Evolutionary conservation across 1,140 invertebrate genomes (phyloP).

Genomic region (Brachionus manjavacas): DNA sequence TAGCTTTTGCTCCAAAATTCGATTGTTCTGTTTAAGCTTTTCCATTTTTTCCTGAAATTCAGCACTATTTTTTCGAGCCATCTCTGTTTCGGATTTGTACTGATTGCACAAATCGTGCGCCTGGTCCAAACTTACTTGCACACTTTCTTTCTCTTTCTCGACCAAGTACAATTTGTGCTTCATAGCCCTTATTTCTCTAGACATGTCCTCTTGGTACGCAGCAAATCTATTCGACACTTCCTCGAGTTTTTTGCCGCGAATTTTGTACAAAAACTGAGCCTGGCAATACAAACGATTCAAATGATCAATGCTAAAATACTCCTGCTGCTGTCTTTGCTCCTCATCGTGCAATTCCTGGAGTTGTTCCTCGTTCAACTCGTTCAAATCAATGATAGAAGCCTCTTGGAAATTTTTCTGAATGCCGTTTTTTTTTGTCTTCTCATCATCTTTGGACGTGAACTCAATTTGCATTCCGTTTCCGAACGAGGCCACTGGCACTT

Average conservation of each 20-base stretch:
- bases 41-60: constrained; percentile 28
- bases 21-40: constrained; percentile 17
- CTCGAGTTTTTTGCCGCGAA: constrained; percentile 37
- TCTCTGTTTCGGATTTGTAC: constrained; percentile 5
- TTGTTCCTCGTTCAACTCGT: constrained; percentile 32
- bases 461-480: constrained; percentile 32
- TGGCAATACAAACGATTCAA: constrained; percentile 37
- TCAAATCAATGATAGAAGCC: constrained; percentile 28
- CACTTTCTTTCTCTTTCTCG: constrained; percentile 33
- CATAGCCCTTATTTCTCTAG: constrained; percentile 21
- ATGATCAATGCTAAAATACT: constrained; percentile 41
- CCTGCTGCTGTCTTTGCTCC: constrained; percentile 34
- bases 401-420: background rate
- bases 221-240: constrained; percentile 39
- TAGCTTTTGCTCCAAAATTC: constrained; percentile 16
- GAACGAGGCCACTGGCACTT: constrained; percentile 8
- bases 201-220: constrained; percentile 34
- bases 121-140: constrained; percentile 35
- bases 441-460: constrained; percentile 4
- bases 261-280: constrained; percentile 39
- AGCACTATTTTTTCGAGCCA: background rate
- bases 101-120: constrained; percentile 38
- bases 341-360: constrained; percentile 23
- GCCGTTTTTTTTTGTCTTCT: background rate
- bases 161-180: constrained; percentile 33